Percentiles rank a stretch among this genome's conserved stretches.
Conservation (phyloP, 2,888 invertebrate genomes). For the Fragum fragum region DNA sequence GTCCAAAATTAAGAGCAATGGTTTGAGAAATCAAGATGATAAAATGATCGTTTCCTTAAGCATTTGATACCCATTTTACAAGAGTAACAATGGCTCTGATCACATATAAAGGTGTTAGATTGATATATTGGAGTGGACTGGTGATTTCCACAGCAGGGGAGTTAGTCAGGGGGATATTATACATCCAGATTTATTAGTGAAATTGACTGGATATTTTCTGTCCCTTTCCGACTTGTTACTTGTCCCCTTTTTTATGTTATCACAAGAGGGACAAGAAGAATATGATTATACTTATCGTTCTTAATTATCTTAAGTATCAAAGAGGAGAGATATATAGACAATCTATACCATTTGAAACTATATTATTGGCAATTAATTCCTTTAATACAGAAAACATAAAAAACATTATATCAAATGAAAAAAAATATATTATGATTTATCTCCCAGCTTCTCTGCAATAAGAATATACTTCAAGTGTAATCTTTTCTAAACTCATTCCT, state of each 20-base stretch:
- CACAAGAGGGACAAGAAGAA: not conserved
- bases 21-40: constrained; percentile 67
- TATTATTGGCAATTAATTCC: too few relatives aligned
- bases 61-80: constrained; percentile 68
- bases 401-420: too few relatives aligned
- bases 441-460: too few relatives aligned
- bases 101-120: constrained; percentile 53
- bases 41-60: constrained; percentile 65
- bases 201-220: constrained; percentile 22
- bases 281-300: too few relatives aligned
- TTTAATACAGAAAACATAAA: too few relatives aligned
- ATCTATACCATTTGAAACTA: too few relatives aligned
- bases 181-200: constrained; percentile 60
- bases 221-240: not conserved
- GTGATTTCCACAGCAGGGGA: constrained; percentile 63
- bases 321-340: too few relatives aligned
- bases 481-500: too few relatives aligned
- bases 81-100: constrained; percentile 51
- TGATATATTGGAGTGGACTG: constrained; percentile 52
- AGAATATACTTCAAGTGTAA: too few relatives aligned
- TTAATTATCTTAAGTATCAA: too few relatives aligned
- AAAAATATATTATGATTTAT: too few relatives aligned
- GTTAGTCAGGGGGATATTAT: constrained; percentile 58
- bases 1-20: constrained; percentile 59
- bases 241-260: not conserved